Conservation (phyloP, 2,113 vertebrate species). For the Condylura cristata region DNA sequence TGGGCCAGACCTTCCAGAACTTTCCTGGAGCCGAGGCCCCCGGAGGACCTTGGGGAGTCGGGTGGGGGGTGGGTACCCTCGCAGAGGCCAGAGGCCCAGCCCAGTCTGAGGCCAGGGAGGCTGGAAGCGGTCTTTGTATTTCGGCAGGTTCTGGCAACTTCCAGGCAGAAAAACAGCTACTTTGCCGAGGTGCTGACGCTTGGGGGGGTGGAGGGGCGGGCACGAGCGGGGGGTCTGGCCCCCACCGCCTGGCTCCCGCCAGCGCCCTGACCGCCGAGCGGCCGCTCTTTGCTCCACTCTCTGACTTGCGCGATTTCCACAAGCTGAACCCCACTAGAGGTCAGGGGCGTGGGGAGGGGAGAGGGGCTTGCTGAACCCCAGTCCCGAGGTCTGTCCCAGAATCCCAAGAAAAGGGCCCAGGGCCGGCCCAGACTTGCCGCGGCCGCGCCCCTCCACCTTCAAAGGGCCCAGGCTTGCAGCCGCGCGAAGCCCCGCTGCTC, state of each 20-base stretch:
- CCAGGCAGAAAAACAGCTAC: not conserved
- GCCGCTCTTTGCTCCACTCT: not conserved
- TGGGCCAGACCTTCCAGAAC: not conserved
- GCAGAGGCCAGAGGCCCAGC: not conserved
- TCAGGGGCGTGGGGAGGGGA: rapidly evolving
- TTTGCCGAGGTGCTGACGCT: rapidly evolving
- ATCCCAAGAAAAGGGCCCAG: not conserved
- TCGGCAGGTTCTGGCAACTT: not conserved
- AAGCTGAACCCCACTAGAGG: not conserved
- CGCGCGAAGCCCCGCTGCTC: no score
- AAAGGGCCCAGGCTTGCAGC: not conserved
- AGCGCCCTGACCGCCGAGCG: not conserved
- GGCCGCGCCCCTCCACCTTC: no score
- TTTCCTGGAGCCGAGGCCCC: not conserved
- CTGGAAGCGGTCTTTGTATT: rapidly evolving
- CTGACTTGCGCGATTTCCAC: not conserved
- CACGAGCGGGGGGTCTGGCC: not conserved
- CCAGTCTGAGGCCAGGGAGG: not conserved
- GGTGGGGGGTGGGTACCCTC: not conserved
- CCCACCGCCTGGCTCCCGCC: rapidly evolving
- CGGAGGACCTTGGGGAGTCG: not conserved
- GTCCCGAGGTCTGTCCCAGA: not conserved
- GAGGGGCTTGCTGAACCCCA: rapidly evolving
- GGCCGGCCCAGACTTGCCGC: not conserved
- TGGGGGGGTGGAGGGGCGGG: rapidly evolving